phyloP scores from a whole-genome alignment of 2,113 vertebrate genomes.

The Machaerirhynchus nigripectus region DNA sequence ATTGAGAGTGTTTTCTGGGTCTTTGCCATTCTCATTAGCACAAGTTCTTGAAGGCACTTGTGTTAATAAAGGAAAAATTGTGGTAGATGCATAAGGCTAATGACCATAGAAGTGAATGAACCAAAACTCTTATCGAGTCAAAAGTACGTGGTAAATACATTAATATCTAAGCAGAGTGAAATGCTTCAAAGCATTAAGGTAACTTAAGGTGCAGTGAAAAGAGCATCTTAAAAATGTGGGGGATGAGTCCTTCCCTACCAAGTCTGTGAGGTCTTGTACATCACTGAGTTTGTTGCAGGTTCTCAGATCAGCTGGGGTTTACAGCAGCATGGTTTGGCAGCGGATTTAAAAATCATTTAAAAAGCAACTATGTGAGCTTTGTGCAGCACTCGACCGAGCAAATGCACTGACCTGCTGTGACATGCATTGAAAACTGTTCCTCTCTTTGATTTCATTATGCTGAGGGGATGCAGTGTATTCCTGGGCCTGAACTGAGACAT shows the following conservation, averaged over 20 bases:
- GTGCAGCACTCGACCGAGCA: background rate
- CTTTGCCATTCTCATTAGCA: slow-evolving; percentile 5
- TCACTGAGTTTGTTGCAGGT: background rate
- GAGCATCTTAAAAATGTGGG: background rate
- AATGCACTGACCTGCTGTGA: background rate
- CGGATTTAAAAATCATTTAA: background rate
- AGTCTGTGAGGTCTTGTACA: background rate
- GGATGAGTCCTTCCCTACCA: background rate
- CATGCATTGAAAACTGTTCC: background rate
- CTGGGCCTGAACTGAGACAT: background rate
- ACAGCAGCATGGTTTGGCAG: background rate
- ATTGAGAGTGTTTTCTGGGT: background rate
- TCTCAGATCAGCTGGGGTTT: background rate
- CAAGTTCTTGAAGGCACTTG: background rate
- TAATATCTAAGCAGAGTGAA: background rate
- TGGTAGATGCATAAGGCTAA: background rate
- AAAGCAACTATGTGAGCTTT: background rate
- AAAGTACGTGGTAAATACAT: background rate
- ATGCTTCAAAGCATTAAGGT: background rate
- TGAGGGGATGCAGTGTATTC: background rate
- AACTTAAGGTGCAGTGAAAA: background rate
- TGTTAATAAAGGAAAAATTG: slow-evolving; percentile 5
- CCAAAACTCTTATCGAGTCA: background rate
- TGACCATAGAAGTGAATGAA: background rate
- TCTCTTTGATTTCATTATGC: background rate